phyloP scores from a whole-genome alignment of 2,888 invertebrate species.

The Drosophila paucipuncta region DNA sequence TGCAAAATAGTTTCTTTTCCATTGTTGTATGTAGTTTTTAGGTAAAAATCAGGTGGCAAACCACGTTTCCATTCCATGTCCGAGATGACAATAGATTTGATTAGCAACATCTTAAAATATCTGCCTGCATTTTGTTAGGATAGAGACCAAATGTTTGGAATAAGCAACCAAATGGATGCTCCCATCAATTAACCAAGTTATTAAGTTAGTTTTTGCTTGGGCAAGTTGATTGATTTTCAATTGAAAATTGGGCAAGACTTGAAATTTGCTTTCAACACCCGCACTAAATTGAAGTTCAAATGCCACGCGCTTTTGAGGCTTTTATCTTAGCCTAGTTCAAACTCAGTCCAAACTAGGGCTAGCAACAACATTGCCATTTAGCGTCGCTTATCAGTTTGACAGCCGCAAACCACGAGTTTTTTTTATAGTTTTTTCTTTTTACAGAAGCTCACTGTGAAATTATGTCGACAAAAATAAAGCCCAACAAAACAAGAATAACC shows the following conservation, averaged over 20 bases:
- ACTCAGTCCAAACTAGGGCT: background rate
- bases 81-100: background rate
- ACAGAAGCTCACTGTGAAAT: slow-evolving; percentile 14
- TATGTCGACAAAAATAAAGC: slow-evolving; percentile 11
- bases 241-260: background rate
- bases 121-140: background rate
- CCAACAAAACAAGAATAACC: slow-evolving; percentile 34
- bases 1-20: background rate
- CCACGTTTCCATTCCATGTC: background rate
- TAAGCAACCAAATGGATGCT: background rate
- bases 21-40: background rate
- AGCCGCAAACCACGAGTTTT: slow-evolving; percentile 11
- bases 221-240: background rate
- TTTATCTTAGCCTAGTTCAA: background rate
- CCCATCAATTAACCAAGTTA: background rate
- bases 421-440: background rate
- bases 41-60: background rate
- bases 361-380: slow-evolving; percentile 17
- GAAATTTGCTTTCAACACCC: background rate
- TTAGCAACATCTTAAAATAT: background rate
- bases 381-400: slow-evolving; percentile 37
- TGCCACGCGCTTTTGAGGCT: slow-evolving; percentile 1
- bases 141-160: background rate
- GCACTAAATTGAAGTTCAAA: slow-evolving; percentile 4
- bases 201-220: background rate